phyloP scores from a whole-genome alignment of 2,113 vertebrate genomes.

The Isurus oxyrinchus region DNA sequence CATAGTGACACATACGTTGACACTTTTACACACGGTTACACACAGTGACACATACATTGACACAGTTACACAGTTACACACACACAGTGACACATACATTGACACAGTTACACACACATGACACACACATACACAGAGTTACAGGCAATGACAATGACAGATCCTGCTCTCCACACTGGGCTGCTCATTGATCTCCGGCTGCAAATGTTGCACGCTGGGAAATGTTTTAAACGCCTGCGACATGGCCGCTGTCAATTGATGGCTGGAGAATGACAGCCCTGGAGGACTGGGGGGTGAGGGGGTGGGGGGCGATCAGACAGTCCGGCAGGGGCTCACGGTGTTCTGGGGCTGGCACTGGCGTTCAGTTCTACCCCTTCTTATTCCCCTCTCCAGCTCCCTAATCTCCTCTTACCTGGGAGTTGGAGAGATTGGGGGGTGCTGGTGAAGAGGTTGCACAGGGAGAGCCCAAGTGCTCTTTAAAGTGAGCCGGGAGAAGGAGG shows the following conservation, averaged over 20 bases:
- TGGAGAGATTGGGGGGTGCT: constrained; percentile 46
- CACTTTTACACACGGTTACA: too few species aligned
- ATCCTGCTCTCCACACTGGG: background rate
- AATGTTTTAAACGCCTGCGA: constrained; percentile 41
- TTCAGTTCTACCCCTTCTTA: constrained; percentile 15
- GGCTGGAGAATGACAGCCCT: constrained; percentile 33
- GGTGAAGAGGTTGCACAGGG: background rate
- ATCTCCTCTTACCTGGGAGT: background rate
- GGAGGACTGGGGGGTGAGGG: background rate
- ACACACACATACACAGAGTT: background rate
- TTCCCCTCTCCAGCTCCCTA: constrained; percentile 40
- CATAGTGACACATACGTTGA: background rate
- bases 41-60: background rate
- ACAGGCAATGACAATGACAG: background rate
- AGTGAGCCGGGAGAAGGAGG: background rate
- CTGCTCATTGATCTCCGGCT: constrained; percentile 43
- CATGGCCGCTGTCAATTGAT: constrained; percentile 33
- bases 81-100: too few species aligned
- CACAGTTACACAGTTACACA: background rate
- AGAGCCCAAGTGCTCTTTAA: background rate
- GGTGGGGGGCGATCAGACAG: background rate
- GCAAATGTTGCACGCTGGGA: constrained; percentile 44
- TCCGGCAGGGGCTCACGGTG: background rate
- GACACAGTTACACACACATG: too few species aligned
- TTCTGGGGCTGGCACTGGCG: constrained; percentile 38